phyloP scores from a whole-genome alignment of 2,113 vertebrate genomes.

The Vireo altiloquus region DNA sequence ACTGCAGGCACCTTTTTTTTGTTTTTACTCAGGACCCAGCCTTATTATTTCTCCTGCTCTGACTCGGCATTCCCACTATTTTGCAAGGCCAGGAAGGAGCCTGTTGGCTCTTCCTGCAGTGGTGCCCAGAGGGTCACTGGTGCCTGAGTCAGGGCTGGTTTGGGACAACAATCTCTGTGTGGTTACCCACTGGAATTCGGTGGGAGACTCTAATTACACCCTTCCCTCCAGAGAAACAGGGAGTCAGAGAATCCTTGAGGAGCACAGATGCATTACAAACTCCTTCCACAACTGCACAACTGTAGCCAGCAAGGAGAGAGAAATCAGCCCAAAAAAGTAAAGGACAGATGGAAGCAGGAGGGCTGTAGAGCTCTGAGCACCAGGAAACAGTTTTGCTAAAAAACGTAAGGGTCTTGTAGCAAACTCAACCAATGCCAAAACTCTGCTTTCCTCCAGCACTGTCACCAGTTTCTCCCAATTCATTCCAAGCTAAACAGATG shows the following conservation, averaged over 20 bases:
- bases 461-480: not conserved
- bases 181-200: not conserved
- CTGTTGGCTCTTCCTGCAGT: not conserved
- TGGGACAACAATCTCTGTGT: not conserved
- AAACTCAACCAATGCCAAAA: not conserved
- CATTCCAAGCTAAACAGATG: not conserved
- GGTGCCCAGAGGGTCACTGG: not conserved
- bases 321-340: not conserved
- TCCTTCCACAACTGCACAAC: not conserved
- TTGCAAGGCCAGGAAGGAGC: not conserved
- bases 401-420: not conserved
- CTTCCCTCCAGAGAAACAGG: not conserved
- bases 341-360: not conserved
- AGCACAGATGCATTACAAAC: not conserved
- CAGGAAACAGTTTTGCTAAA: not conserved
- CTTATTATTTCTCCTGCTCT: not conserved
- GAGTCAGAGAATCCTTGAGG: not conserved
- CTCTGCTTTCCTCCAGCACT: not conserved
- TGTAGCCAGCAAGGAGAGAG: not conserved
- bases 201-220: not conserved
- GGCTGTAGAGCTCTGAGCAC: not conserved
- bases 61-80: not conserved
- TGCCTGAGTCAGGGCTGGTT: not conserved
- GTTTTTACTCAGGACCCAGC: not conserved
- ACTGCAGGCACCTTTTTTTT: not conserved